A percentile compares a stretch with the other conserved stretches of the same genome.
Conservation (phyloP, 2,888 invertebrate species). For the Limnephilus marmoratus region DNA sequence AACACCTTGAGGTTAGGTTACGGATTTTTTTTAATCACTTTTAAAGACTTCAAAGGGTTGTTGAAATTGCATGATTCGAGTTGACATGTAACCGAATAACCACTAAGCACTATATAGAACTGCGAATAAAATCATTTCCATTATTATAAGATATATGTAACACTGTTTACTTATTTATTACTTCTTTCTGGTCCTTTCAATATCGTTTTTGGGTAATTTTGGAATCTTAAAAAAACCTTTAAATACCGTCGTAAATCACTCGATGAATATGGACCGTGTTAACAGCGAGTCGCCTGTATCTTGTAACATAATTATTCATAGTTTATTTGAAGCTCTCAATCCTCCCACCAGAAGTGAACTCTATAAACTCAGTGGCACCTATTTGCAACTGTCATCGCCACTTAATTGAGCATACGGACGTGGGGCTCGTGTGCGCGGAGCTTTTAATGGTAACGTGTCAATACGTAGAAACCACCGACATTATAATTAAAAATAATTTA, state of each 20-base stretch:
- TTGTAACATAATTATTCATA: neutral
- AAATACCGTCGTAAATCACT: neutral
- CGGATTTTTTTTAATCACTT: too few relatives aligned
- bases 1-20: too few relatives aligned
- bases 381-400: constrained; percentile 64
- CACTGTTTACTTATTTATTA: too few relatives aligned
- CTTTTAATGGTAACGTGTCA: constrained; percentile 18
- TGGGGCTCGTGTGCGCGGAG: constrained; percentile 24
- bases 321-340: constrained; percentile 6
- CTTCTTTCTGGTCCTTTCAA: too few relatives aligned
- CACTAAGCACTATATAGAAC: too few relatives aligned
- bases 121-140: too few relatives aligned
- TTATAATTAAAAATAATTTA: neutral
- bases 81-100: too few relatives aligned
- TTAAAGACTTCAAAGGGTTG: too few relatives aligned
- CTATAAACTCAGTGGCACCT: constrained; percentile 30
- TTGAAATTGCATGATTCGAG: too few relatives aligned
- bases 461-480: neutral
- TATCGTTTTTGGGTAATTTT: too few relatives aligned
- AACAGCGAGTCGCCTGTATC: neutral
- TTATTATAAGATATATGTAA: too few relatives aligned
- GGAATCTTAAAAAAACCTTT: too few relatives aligned
- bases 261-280: neutral
- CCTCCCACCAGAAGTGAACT: constrained; percentile 34
- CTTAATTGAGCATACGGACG: constrained; percentile 57